Base-by-base conservation (phyloP, 1,140 invertebrate species). In the Acromyrmex echinatior region DNA sequence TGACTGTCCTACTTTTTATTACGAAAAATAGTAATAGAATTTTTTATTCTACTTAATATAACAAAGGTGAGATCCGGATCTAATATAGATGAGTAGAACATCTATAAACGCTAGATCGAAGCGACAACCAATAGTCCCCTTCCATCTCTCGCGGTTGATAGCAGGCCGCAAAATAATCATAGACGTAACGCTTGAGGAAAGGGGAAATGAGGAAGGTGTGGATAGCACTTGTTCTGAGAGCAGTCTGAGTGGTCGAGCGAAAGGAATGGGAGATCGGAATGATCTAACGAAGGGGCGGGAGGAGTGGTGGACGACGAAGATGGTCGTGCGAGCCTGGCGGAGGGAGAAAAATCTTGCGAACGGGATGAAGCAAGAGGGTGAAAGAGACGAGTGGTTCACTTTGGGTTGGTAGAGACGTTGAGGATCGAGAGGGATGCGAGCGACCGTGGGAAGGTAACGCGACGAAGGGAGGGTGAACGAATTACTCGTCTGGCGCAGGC, bases 401-500 rank as follows among this genome's bases (percentile, higher is more conserved):
- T 12, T 66, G 77, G 51, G 70, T 35, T 66, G 31, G 80, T 70
- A 70, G 71, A 77, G 71, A 77, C 53, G 85, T 51, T 49, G 60
- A 53, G 70, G 74, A 45, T 35, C 31, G 78, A 70, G 74, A 60
- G 53, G 60, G 78, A 70, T 49, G 56, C 60, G 82, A 49, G 66
- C 25, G 79, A 84, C 65, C 70, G 65, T 70, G 51, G 66, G 81
- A n/a, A 7, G 71, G 16, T 18, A 63, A 25, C 56, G 84, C 58
- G 82, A 77, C 62, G 79, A 81, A 76, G 35, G 77, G 63, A n/a
- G 81, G 62, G 63, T 78, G 87, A 76, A 77, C 76, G 87, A 90
- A 88, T 78, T 68, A 80, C 87, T 81, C 85, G 68, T 93, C 93
- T 93, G 94, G 71, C 94, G 93, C 94, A 94, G 70, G 93, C 93